Percentiles rank a stretch among this genome's conserved stretches.
Evolutionary conservation across 2,888 invertebrate species (phyloP).

Genomic region (Hartigia nigra): DNA sequence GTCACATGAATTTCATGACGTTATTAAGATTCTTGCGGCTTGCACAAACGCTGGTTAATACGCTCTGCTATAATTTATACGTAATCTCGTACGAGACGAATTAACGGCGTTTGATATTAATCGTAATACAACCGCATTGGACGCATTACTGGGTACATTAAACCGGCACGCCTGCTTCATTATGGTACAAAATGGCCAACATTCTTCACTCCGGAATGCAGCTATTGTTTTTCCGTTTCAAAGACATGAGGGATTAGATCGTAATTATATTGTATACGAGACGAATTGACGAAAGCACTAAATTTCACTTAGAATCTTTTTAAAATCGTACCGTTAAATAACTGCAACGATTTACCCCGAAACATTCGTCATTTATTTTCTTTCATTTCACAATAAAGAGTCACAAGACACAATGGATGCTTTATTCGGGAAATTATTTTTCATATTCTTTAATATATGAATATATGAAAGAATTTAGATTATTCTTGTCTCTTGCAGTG

Average conservation of each 20-base stretch:
- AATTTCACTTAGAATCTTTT: no score
- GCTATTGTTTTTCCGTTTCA: constrained; percentile 46
- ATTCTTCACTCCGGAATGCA: constrained; percentile 44
- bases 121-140: constrained; percentile 33
- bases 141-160: constrained; percentile 25
- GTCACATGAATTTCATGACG: background rate
- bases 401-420: no score
- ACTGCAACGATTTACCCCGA: no score
- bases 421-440: no score
- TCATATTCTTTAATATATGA: background rate
- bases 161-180: constrained; percentile 40
- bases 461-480: background rate
- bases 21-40: constrained; percentile 6
- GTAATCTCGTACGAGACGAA: background rate
- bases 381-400: no score
- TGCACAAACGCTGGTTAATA: background rate
- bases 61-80: background rate
- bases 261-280: background rate
- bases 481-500: background rate
- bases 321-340: no score
- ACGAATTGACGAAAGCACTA: background rate
- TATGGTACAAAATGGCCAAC: constrained; percentile 41
- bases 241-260: constrained; percentile 25
- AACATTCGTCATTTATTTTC: no score
- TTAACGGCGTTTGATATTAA: constrained; percentile 26